A percentile compares a stretch with the other conserved stretches of the same genome.
phyloP scores from a whole-genome alignment of 2,797 vertebrate genomes.

The Peromyscus nudipes region DNA sequence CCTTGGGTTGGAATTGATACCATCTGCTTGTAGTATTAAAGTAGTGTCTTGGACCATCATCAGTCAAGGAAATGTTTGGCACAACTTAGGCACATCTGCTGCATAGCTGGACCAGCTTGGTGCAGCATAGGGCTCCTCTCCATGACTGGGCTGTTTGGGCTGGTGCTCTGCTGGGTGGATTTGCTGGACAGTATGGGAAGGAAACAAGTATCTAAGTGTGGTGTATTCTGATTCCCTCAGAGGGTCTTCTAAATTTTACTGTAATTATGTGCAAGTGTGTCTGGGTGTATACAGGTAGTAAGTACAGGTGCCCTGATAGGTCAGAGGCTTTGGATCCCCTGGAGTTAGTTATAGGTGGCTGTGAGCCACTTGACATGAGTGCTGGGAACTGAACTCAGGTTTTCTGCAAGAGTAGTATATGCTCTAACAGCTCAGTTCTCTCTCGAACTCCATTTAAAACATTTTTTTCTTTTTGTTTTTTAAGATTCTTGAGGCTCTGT shows the following conservation, averaged over 20 bases:
- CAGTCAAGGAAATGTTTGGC: constrained; percentile 5
- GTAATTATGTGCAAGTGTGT: not conserved
- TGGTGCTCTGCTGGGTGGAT: not conserved
- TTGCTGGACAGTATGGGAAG: not conserved
- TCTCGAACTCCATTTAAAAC: not conserved
- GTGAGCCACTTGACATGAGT: not conserved
- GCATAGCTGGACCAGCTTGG: not conserved
- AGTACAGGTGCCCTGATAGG: not conserved
- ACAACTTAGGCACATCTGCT: not conserved
- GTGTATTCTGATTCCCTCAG: constrained; percentile 38
- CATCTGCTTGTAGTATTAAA: not conserved
- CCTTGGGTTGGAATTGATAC: constrained; percentile 32
- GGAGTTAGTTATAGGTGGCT: not conserved
- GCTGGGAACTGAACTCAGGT: not conserved
- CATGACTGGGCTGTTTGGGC: not conserved
- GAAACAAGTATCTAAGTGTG: constrained; percentile 7
- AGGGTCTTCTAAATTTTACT: not conserved
- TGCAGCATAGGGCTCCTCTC: not conserved
- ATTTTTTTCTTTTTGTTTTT: not conserved
- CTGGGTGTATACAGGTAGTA: not conserved
- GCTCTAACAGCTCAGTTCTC: not conserved
- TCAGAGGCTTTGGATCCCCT: not conserved
- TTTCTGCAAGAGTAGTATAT: not conserved
- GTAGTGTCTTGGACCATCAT: constrained; percentile 27
- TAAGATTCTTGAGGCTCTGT: constrained; percentile 16